These are phyloP conservation scores for Diorhabda sublineata DNA, from an alignment of 1,140 invertebrate species.

Conservation along the genomic window DNA sequence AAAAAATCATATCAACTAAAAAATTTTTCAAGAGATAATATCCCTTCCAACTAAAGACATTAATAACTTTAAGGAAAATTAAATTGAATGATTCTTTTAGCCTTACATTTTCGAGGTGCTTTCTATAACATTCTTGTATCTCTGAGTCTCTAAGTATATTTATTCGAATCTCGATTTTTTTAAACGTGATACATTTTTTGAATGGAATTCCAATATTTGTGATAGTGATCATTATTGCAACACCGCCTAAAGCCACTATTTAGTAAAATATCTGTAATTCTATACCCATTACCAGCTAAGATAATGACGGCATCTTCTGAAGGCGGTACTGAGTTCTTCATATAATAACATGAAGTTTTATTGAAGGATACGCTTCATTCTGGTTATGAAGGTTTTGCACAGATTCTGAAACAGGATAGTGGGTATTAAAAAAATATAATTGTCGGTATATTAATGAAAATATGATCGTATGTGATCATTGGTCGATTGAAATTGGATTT, in stretches of 20 bases:
- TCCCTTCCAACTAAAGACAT: too few relatives aligned
- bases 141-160: too few relatives aligned
- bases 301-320: background rate
- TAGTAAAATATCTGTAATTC: slow-evolving; percentile 3
- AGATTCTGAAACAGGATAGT: background rate
- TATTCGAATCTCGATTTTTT: too few relatives aligned
- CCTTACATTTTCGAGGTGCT: too few relatives aligned
- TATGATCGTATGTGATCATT: background rate
- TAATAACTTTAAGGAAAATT: too few relatives aligned
- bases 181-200: too few relatives aligned
- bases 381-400: slow-evolving; percentile 1
- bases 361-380: slow-evolving; percentile 2
- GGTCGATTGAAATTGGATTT: too few relatives aligned
- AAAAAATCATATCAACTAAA: too few relatives aligned
- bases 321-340: background rate
- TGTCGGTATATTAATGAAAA: background rate
- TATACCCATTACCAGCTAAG: slow-evolving; percentile 1
- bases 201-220: background rate
- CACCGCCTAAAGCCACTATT: background rate
- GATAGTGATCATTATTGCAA: background rate
- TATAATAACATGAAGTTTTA: slow-evolving; percentile 3
- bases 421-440: background rate
- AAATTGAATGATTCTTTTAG: too few relatives aligned
- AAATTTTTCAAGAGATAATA: too few relatives aligned
- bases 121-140: too few relatives aligned